Conservation (phyloP, 2,888 invertebrate species). For the Parnassius glacialis region DNA sequence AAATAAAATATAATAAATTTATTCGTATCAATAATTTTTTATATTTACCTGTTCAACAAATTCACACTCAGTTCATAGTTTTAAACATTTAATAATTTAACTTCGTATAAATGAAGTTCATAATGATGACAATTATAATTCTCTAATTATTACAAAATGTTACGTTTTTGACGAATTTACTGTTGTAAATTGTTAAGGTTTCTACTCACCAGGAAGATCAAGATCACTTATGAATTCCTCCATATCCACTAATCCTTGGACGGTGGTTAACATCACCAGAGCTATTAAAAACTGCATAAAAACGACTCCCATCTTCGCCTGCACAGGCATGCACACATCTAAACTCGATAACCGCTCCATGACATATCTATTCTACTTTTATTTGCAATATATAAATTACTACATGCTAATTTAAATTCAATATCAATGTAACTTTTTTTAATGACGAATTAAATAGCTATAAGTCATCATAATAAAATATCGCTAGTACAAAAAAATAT, state of each 20-base stretch:
- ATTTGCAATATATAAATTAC: not conserved
- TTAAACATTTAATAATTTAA: too few species aligned
- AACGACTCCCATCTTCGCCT: conserved; percentile 1
- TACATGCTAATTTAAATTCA: conserved; percentile 8
- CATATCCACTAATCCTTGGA: conserved; percentile 13
- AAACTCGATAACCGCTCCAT: conserved; percentile 10
- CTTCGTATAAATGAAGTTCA: too few species aligned
- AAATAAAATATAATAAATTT: too few species aligned
- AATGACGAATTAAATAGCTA: not conserved
- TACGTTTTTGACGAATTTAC: too few species aligned
- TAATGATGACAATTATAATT: too few species aligned
- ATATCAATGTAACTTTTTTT: not conserved
- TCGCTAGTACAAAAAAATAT: not conserved
- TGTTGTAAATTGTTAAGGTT: too few species aligned
- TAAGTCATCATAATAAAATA: not conserved
- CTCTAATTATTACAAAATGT: too few species aligned
- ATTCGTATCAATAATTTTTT: too few species aligned
- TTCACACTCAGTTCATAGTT: too few species aligned
- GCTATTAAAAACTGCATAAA: conserved; percentile 11
- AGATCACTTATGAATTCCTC: conserved; percentile 23
- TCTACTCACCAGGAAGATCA: conserved; percentile 23
- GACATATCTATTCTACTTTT: conserved; percentile 6
- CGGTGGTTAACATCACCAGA: conserved; percentile 11
- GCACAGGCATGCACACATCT: conserved; percentile 9
- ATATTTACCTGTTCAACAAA: too few species aligned